A percentile compares a stretch with the other conserved stretches of the same genome.
Conservation (phyloP, 2,113 vertebrate genomes). For the Hylia prasina region DNA sequence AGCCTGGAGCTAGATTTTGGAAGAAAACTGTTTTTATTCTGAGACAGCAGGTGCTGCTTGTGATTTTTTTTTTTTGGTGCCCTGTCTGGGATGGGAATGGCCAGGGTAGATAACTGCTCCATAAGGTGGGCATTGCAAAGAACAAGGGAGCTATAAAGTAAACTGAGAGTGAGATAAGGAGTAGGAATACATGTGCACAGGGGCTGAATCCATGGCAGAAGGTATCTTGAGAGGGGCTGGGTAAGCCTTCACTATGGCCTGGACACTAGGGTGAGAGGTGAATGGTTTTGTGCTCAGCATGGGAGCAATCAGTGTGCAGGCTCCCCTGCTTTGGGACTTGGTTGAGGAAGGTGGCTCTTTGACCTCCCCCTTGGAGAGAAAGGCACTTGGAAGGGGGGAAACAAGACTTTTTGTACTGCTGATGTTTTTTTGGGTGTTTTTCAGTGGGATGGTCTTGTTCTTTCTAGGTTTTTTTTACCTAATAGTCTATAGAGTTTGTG, state of each 20-base stretch:
- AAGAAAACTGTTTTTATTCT: not conserved
- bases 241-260: not conserved
- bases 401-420: not conserved
- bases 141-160: not conserved
- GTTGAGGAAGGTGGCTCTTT: not conserved
- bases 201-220: not conserved
- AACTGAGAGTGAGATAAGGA: not conserved
- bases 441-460: not conserved
- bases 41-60: not conserved
- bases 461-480: not conserved
- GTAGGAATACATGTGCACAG: not conserved
- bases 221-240: not conserved
- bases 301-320: not conserved
- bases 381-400: not conserved
- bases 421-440: not conserved
- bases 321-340: too few relatives aligned
- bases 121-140: rapidly evolving
- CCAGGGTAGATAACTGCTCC: not conserved
- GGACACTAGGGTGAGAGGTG: not conserved
- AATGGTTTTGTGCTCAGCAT: not conserved
- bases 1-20: not conserved
- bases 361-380: not conserved
- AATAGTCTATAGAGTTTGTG: not conserved
- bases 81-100: rapidly evolving
- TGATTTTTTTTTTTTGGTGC: not conserved